A percentile compares a stretch with the other conserved stretches of the same genome.
phyloP scores from a whole-genome alignment of 2,888 invertebrate species.

The Podotricha telesiphe region DNA sequence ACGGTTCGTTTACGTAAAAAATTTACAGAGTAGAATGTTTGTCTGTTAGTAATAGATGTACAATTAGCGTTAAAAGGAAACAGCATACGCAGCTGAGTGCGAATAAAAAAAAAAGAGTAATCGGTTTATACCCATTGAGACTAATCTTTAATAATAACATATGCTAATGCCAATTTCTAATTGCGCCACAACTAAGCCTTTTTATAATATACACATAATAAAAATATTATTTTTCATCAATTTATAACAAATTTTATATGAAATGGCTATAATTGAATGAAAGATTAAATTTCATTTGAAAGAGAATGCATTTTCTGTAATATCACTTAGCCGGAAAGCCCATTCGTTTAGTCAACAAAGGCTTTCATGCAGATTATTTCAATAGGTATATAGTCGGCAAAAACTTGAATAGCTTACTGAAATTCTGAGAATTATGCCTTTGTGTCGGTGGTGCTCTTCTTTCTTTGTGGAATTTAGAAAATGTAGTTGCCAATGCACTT shows the following conservation, averaged over 20 bases:
- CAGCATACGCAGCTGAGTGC: no score
- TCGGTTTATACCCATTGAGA: no score
- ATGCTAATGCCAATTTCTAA: no score
- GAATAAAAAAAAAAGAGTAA: no score
- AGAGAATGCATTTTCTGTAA: slow-evolving; percentile 19
- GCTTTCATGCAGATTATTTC: slow-evolving; percentile 28
- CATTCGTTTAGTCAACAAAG: slow-evolving; percentile 32
- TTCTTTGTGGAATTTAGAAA: background rate
- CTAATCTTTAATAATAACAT: no score
- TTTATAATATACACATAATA: no score
- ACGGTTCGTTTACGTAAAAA: background rate
- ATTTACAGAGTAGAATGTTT: background rate
- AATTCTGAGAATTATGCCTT: slow-evolving; percentile 6
- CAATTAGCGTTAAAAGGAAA: no score
- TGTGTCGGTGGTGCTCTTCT: background rate
- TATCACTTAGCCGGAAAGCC: slow-evolving; percentile 26
- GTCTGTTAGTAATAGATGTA: background rate
- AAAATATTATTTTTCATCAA: background rate
- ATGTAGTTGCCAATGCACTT: background rate
- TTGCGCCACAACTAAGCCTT: no score
- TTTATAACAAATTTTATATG: background rate
- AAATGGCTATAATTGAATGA: slow-evolving; percentile 4
- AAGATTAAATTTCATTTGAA: slow-evolving; percentile 13
- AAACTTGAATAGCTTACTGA: slow-evolving; percentile 10
- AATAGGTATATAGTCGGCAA: slow-evolving; percentile 24